phyloP scores from a whole-genome alignment of 2,113 vertebrate species.

The Dipodomys merriami region DNA sequence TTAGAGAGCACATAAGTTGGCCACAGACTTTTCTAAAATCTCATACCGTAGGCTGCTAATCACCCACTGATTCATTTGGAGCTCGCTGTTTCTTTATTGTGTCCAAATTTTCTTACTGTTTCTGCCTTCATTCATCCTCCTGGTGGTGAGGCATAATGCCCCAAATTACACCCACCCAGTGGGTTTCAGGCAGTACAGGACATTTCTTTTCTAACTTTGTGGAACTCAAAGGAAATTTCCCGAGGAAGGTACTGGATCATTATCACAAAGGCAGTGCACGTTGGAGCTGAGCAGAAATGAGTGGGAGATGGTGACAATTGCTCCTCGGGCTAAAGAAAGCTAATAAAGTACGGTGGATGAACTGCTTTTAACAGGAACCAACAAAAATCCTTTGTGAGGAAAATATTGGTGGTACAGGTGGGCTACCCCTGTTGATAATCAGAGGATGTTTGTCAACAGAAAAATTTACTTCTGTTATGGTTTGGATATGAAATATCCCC shows the following conservation, averaged over 20 bases:
- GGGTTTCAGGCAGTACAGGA: slow-evolving; percentile 21
- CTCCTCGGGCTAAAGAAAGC: background rate
- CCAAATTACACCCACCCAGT: slow-evolving; percentile 34
- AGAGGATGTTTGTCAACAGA: background rate
- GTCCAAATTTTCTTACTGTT: slow-evolving; percentile 43
- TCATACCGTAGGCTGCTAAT: slow-evolving; percentile 1
- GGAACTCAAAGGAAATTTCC: background rate
- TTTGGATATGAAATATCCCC: background rate
- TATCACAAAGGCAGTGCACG: background rate
- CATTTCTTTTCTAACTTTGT: slow-evolving; percentile 39
- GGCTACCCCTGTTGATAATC: background rate
- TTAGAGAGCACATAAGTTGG: background rate
- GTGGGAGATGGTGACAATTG: background rate
- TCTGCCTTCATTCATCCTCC: slow-evolving; percentile 8
- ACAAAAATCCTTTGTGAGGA: background rate
- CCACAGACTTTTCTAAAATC: slow-evolving; percentile 13
- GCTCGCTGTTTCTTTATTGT: background rate
- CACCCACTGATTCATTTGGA: background rate
- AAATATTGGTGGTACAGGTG: background rate
- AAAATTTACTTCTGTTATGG: background rate
- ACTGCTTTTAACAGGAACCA: background rate
- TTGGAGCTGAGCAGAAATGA: background rate
- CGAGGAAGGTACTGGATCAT: background rate
- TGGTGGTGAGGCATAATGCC: background rate
- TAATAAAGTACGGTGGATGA: background rate